Evolutionary conservation across 2,797 vertebrate genomes (phyloP), one percentile per base, ranked within the genome.

Genomic region (Malacoraja senta): DNA sequence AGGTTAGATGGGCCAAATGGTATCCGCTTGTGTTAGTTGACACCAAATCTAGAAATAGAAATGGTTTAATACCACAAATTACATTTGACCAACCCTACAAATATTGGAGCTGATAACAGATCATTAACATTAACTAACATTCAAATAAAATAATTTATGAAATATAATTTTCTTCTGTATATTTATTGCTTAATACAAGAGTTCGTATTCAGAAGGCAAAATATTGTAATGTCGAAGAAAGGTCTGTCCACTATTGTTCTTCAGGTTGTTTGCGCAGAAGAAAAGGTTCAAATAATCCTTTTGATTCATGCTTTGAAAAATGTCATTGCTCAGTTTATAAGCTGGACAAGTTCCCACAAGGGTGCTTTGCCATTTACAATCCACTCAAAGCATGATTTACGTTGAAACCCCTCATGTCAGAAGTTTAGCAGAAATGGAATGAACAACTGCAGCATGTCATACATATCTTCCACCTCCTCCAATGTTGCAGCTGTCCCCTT

Each of bases 391-490:
- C 58, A 35, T 68, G 84, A 88, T 68, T 88, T 88, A 88, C n/a
- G n/a, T 35, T 68, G 84, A 88, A 68, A 65, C 0, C 0, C 29
- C 24, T 24, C 53, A 29, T 6, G 84, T 68, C 84, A 68, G 65
- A 35, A 88, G 84, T 68, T 65, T 65, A 88, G 84, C 32, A 35
- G 35, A 68, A 88, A 19, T 7, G 35, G 84, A 68, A 68, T 17
- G 84, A 88, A 88, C 84, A 88, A 88, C 84, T 88, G 84, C 61
- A 68, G 61, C 65, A 68, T 63, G 38, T 88, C 84, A 88, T 29
- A 88, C n/a, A 88, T 88, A 88, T 88, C 84, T 88, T 35, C 84
- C 84, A 68, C 61, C 84, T 24, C 84, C 65, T 88, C 84, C 84
- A 88, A 84, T 2, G n/a, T 17, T 88, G 84, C 84, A 88, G 84